Evolutionary conservation across 2,888 invertebrate genomes (phyloP), one percentile per base, ranked within the genome.

Genomic region (Latrodectus hesperus): DNA sequence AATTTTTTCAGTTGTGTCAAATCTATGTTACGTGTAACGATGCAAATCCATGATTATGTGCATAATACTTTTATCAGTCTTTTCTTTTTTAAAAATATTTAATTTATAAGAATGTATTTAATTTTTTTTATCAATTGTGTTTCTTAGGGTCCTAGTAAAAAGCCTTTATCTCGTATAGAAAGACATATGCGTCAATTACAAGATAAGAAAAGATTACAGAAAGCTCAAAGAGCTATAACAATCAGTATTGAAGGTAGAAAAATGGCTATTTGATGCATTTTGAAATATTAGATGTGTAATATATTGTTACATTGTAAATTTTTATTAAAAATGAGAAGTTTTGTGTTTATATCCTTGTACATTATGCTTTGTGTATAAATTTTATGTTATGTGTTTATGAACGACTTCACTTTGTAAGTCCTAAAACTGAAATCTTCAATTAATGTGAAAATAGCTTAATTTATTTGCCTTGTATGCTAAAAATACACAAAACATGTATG

Each of bases 191-290:
- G 98, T 91, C 95, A 96, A 90, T 97, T 98, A 92, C 94, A 97
- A 87, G 98, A 98, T 92, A 95, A 94, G 90, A 97, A 97, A 92
- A 94, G 96, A 60, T 92, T 95, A 91, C 95, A 95, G 91, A 95
- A 96, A 91, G 94, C 95, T 16, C 94, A 96, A 89, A 94, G 97
- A 91, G 98, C 98, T 88, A 97, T 98, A 79, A 95, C 96, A 91
- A 98, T 99, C 92, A 98, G 98, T 88, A 97, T 99, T 90, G 98
- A 99, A 93, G 99, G 99, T 49, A 94, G 98, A 91, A 97, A 97
- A 93, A 98, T 99, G 98, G 95, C 97, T 90, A 94, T 99, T 89
- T 98, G 90, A 92, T 79, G 14, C 67, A 77, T 77, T 51, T 38
- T 38, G 26, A 55, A 16, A 38, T 16, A 17, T 1, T 14, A 38